Base-by-base conservation (phyloP, 2,888 invertebrate species). In the Leucoma salicis region DNA sequence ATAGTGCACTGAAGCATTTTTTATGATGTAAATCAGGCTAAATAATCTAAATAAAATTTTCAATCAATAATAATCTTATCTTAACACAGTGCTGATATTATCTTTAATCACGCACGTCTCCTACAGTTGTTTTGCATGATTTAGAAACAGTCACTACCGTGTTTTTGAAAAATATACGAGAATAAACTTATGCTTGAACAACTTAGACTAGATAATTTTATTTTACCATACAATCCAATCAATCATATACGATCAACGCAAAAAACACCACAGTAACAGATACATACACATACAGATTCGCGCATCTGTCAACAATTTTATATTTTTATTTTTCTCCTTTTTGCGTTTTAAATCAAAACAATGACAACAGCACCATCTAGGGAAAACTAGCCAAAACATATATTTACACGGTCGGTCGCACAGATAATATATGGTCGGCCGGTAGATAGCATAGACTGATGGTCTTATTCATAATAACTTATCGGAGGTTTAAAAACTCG, bases 231-330 rank as follows among this genome's bases (percentile, higher is more conserved):
- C n/a, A n/a, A n/a, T n/a, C n/a, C n/a, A n/a, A n/a, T n/a, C n/a
- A n/a, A n/a, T n/a, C n/a, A n/a, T n/a, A n/a, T n/a, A n/a, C n/a
- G n/a, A n/a, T n/a, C n/a, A n/a, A n/a, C n/a, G n/a, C n/a, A n/a
- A n/a, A n/a, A n/a, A n/a, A n/a, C n/a, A n/a, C n/a, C n/a, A n/a
- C n/a, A n/a, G n/a, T n/a, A n/a, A n/a, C n/a, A n/a, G n/a, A n/a
- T n/a, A n/a, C n/a, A n/a, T n/a, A n/a, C n/a, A n/a, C n/a, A n/a
- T 54, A 48, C 57, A 46, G 47, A 57, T 66, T 42, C 66, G 71
- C 74, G 76, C 70, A 78, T 70, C 76, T 78, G 78, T 76, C 78
- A 78, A 66, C 51, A 47, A 58, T 62, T 66, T n/a, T n/a, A n/a
- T n/a, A n/a, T n/a, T n/a, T n/a, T n/a, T n/a, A n/a, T 21, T 8